Evolutionary conservation across 1,140 invertebrate genomes (phyloP).

Genomic region (Leptinotarsa undecemlineata): DNA sequence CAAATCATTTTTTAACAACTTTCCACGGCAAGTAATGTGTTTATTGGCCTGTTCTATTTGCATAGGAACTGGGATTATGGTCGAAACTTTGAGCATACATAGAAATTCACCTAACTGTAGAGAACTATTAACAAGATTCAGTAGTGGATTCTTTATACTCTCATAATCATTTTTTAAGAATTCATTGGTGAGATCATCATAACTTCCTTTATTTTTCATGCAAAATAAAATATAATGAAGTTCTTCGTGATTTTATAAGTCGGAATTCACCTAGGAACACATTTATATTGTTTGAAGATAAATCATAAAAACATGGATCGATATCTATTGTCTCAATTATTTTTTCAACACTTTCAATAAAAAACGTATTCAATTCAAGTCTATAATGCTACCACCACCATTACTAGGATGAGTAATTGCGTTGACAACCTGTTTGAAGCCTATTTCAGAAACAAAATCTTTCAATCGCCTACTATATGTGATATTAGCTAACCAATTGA

Average conservation of each 20-base stretch:
- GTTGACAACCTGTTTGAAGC: background rate
- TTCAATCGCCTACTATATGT: background rate
- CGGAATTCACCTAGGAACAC: background rate
- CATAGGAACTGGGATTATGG: no score
- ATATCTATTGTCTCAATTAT: background rate
- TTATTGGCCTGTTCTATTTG: no score
- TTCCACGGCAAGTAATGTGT: background rate
- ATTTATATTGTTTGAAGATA: background rate
- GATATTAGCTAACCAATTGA: background rate
- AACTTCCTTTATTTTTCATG: no score
- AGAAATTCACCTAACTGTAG: no score
- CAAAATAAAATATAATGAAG: no score
- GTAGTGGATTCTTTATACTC: no score
- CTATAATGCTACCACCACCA: background rate
- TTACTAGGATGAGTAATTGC: background rate
- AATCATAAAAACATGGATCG: background rate
- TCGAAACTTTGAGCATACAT: no score
- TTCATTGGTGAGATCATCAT: no score
- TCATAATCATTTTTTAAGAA: no score
- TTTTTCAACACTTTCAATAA: background rate
- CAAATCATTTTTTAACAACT: background rate
- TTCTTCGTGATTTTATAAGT: no score
- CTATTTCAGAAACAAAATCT: background rate
- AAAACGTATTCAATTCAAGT: no score
- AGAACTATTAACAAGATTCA: no score